Percentiles rank a stretch among this genome's conserved stretches.
These are phyloP conservation scores for Drosophila nebulosa DNA, from an alignment of 1,140 invertebrate species.

Conservation along the genomic window DNA sequence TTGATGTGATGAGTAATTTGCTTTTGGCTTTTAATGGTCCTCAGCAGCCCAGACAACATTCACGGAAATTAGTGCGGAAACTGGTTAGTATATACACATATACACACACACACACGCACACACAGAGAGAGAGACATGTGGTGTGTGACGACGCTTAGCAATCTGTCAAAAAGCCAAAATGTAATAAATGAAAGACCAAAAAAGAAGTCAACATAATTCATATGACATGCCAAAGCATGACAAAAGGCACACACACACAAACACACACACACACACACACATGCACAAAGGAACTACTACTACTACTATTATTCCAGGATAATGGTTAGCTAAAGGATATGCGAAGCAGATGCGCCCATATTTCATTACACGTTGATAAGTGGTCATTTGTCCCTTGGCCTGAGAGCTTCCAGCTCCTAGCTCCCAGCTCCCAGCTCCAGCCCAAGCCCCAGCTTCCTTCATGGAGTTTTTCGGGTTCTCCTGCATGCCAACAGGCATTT, in stretches of 20 bases:
- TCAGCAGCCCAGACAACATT: constrained; percentile 13
- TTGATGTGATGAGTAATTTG: constrained; percentile 77
- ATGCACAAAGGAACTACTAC: constrained; percentile 52
- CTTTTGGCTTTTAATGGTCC: constrained; percentile 70
- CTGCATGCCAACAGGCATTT: constrained; percentile 78
- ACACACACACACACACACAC: constrained; percentile 24
- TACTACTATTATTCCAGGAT: background rate
- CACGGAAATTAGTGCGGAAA: constrained; percentile 78
- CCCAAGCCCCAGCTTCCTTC: too few species aligned
- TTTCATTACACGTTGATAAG: constrained; percentile 78
- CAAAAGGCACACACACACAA: constrained; percentile 46
- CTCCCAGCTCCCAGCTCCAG: too few species aligned
- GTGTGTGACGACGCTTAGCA: constrained; percentile 69
- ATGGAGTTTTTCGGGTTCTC: background rate
- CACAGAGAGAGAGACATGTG: background rate
- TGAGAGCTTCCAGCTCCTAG: background rate
- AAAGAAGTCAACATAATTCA: constrained; percentile 62
- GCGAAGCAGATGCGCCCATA: constrained; percentile 55
- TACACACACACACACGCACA: background rate
- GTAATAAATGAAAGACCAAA: constrained; percentile 64
- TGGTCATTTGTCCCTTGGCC: constrained; percentile 66
- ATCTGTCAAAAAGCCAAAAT: constrained; percentile 79
- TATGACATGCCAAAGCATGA: constrained; percentile 60
- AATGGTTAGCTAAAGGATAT: constrained; percentile 12
- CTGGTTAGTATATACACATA: constrained; percentile 10